These are phyloP conservation scores for Gobionotothen gibberifrons DNA, from an alignment of 2,797 vertebrate genomes.

Conservation along the genomic window DNA sequence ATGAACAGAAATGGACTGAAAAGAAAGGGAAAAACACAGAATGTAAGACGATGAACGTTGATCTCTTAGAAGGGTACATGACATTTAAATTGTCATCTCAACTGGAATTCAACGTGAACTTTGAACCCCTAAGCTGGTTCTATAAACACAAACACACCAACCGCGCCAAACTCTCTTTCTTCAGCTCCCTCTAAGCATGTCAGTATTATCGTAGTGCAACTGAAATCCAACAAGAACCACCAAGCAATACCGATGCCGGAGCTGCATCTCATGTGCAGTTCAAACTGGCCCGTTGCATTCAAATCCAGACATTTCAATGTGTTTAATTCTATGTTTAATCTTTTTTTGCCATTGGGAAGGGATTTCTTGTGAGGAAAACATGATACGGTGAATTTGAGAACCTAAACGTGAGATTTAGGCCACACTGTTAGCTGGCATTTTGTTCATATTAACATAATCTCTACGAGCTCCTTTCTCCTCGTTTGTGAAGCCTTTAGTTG, in stretches of 20 bases:
- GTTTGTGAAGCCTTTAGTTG: conserved; percentile 68
- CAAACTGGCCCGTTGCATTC: conserved; percentile 34
- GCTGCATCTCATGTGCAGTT: conserved; percentile 41
- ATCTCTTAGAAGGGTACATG: conserved; percentile 51
- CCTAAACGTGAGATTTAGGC: conserved; percentile 8
- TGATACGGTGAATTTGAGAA: conserved; percentile 27
- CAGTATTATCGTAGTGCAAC: conserved; percentile 66
- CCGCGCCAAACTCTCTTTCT: conserved; percentile 34
- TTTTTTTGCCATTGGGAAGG: conserved; percentile 49
- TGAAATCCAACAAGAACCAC: conserved; percentile 57
- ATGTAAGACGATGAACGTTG: conserved; percentile 46
- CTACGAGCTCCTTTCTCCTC: conserved; percentile 29
- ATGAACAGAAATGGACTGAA: conserved; percentile 31
- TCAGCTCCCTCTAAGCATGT: conserved; percentile 61
- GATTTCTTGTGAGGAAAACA: conserved; percentile 36
- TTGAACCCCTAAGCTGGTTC: conserved; percentile 16
- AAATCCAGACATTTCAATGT: conserved; percentile 41
- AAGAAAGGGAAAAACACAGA: conserved; percentile 17
- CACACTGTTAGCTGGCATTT: conserved; percentile 29
- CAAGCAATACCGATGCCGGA: conserved; percentile 71
- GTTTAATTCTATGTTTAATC: conserved; percentile 35
- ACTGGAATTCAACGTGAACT: conserved; percentile 54
- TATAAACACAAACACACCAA: conserved; percentile 7
- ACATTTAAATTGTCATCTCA: conserved; percentile 28
- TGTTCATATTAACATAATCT: conserved; percentile 34